phyloP scores from a whole-genome alignment of 2,888 invertebrate species.

The Pardosa pseudoannulata region DNA sequence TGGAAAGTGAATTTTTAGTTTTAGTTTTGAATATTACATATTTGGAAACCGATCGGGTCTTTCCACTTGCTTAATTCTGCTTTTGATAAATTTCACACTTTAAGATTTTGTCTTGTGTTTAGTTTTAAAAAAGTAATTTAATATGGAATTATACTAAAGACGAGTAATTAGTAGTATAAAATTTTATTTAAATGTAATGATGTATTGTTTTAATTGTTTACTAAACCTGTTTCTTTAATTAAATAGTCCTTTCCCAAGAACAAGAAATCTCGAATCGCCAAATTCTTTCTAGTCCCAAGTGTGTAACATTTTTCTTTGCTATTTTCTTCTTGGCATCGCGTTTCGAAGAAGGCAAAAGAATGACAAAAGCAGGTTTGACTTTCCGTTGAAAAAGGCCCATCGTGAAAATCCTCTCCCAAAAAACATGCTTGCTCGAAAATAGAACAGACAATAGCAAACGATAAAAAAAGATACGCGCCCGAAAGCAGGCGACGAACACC shows the following conservation, averaged over 20 bases:
- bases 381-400: background rate
- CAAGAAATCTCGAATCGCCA: background rate
- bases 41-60: too few relatives aligned
- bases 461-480: slow-evolving; percentile 24
- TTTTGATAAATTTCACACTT: too few relatives aligned
- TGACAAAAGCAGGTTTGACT: background rate
- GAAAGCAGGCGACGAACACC: slow-evolving; percentile 34
- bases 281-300: background rate
- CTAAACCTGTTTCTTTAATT: too few relatives aligned
- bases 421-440: slow-evolving; percentile 29
- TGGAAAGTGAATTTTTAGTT: too few relatives aligned
- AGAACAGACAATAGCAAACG: slow-evolving; percentile 52
- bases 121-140: too few relatives aligned
- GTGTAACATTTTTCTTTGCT: background rate
- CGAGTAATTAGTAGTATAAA: too few relatives aligned
- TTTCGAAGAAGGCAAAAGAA: slow-evolving; percentile 10
- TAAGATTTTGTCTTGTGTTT: too few relatives aligned
- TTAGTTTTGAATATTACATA: too few relatives aligned
- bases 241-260: background rate
- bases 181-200: too few relatives aligned
- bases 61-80: too few relatives aligned
- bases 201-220: too few relatives aligned
- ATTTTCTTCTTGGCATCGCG: slow-evolving; percentile 7
- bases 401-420: background rate
- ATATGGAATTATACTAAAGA: too few relatives aligned